Percentiles rank a stretch among this genome's conserved stretches.
Evolutionary conservation across 2,113 vertebrate species (phyloP).

Genomic region (Tympanuchus pallidicinctus): DNA sequence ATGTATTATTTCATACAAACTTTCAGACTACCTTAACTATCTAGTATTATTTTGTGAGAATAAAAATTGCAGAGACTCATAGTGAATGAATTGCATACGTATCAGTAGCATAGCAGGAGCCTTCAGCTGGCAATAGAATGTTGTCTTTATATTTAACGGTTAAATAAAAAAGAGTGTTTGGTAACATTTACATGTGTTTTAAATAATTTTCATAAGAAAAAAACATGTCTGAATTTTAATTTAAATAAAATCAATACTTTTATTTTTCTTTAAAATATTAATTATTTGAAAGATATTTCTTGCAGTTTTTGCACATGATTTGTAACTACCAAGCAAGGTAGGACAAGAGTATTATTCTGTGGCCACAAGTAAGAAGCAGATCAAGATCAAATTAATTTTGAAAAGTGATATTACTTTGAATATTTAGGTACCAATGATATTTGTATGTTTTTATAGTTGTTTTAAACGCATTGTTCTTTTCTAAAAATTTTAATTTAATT

Average conservation of each 20-base stretch:
- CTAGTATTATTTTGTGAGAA: neutral
- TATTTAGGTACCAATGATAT: neutral
- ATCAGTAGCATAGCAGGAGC: neutral
- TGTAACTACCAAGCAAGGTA: neutral
- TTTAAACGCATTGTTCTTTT: neutral
- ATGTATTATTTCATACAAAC: neutral
- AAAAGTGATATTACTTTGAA: neutral
- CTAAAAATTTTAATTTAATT: no score
- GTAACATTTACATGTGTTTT: neutral
- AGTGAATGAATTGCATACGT: neutral
- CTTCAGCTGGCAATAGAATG: neutral
- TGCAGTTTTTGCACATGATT: neutral
- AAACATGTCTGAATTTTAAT: neutral
- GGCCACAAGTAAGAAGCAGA: neutral
- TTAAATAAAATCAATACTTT: neutral
- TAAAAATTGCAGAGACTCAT: neutral
- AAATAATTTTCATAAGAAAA: neutral
- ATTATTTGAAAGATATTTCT: neutral
- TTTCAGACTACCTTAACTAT: neutral
- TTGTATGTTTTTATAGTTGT: neutral
- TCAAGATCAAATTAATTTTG: neutral
- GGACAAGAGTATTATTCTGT: neutral
- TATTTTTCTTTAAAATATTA: neutral
- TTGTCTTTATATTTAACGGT: neutral
- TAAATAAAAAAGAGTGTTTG: neutral